These are phyloP conservation scores for Dryobota labecula DNA, from an alignment of 2,888 invertebrate species.

Conservation along the genomic window DNA sequence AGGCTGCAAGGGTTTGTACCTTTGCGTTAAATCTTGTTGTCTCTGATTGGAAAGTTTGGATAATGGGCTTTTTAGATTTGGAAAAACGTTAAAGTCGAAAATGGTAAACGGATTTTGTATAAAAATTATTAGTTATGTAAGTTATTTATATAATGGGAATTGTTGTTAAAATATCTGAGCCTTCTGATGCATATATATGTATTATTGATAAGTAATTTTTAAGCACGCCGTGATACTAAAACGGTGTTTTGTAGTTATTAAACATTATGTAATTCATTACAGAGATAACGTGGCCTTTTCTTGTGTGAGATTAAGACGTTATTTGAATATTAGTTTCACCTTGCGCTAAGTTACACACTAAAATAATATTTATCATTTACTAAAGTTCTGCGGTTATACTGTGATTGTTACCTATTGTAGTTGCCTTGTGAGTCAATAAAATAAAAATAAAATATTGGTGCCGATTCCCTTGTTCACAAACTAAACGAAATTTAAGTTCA, in stretches of 20 bases:
- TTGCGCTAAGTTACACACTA: not conserved
- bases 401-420: too few species aligned
- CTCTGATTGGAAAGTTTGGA: constrained; percentile 55
- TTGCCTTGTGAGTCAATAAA: too few species aligned
- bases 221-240: not conserved
- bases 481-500: too few species aligned
- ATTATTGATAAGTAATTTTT: constrained; percentile 5
- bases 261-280: not conserved
- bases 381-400: too few species aligned
- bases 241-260: constrained; percentile 32
- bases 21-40: constrained; percentile 60
- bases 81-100: constrained; percentile 7
- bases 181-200: too few species aligned
- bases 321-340: not conserved
- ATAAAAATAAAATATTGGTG: too few species aligned
- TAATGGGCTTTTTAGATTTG: constrained; percentile 36
- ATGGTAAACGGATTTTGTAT: constrained; percentile 28
- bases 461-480: too few species aligned
- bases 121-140: not conserved
- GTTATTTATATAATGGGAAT: constrained; percentile 13
- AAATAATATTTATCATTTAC: not conserved
- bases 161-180: constrained; percentile 26
- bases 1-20: constrained; percentile 52
- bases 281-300: not conserved
- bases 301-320: constrained; percentile 5